Conservation (phyloP, 2,888 invertebrate genomes). For the Meteorus cinctellus region DNA sequence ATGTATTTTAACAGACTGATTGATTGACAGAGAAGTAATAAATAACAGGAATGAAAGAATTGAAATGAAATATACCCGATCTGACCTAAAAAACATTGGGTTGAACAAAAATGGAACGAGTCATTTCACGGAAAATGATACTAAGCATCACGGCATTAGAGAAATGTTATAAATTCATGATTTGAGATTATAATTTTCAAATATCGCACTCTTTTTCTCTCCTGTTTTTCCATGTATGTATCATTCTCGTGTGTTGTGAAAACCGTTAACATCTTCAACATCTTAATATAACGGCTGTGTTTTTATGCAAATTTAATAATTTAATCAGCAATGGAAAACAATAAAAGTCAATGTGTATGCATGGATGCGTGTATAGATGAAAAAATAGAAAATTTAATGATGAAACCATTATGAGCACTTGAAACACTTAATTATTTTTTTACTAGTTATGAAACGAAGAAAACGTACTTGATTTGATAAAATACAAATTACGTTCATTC, state of each 20-base stretch:
- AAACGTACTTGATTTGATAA: neutral
- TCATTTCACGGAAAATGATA: neutral
- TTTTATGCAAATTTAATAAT: constrained; percentile 38
- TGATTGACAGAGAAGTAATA: neutral
- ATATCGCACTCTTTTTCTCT: neutral
- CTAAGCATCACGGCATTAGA: neutral
- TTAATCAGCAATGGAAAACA: neutral
- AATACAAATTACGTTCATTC: neutral
- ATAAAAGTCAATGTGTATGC: constrained; percentile 8
- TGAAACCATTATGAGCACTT: neutral
- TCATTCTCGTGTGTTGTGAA: neutral
- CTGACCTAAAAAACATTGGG: neutral
- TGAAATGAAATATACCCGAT: neutral
- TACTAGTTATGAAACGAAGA: neutral
- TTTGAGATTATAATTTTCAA: neutral
- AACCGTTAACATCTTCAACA: constrained; percentile 7
- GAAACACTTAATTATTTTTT: constrained; percentile 1
- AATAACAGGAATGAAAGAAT: neutral
- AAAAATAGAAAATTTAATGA: neutral
- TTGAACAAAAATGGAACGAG: neutral
- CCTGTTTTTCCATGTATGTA: neutral
- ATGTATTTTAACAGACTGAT: neutral
- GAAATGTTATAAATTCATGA: neutral
- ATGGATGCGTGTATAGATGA: neutral
- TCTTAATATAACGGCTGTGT: constrained; percentile 38